These are phyloP conservation scores for Cryptops parisi DNA, from an alignment of 2,888 invertebrate genomes.

Conservation along the genomic window DNA sequence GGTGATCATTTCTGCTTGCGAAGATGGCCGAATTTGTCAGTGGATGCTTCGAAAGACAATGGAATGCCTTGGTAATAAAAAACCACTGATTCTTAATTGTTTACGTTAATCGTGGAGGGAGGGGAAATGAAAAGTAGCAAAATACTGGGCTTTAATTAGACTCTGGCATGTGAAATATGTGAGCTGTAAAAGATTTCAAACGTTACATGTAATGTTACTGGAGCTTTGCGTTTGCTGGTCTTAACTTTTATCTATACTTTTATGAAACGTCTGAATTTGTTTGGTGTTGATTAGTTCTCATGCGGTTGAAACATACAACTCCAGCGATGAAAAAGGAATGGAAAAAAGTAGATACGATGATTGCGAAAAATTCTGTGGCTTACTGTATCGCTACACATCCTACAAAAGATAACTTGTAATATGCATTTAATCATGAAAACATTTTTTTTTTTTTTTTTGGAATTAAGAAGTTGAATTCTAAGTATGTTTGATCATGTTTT, in stretches of 20 bases:
- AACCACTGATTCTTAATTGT: not conserved
- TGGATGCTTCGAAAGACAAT: constrained; percentile 4
- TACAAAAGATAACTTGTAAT: not conserved
- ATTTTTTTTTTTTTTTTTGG: too few species aligned
- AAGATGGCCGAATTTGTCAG: constrained; percentile 6
- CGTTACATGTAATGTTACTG: not conserved
- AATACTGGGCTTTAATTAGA: too few species aligned
- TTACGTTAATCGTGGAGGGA: too few species aligned
- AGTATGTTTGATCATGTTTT: too few species aligned
- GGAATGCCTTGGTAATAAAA: constrained; percentile 3
- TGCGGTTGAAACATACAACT: not conserved
- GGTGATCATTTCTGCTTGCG: constrained; percentile 1
- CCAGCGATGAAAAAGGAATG: not conserved
- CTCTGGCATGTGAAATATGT: too few species aligned
- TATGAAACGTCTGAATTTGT: too few species aligned
- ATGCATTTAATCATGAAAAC: too few species aligned
- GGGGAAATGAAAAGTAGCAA: too few species aligned
- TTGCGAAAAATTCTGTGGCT: not conserved
- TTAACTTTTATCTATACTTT: too few species aligned
- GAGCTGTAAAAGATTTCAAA: not conserved
- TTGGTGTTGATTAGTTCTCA: too few species aligned
- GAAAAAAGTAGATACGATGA: not conserved
- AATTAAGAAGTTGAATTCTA: too few species aligned
- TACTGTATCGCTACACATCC: constrained; percentile 5
- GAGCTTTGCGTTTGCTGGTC: too few species aligned